Conservation (phyloP, 2,888 invertebrate genomes). For the Stramonita haemastoma region DNA sequence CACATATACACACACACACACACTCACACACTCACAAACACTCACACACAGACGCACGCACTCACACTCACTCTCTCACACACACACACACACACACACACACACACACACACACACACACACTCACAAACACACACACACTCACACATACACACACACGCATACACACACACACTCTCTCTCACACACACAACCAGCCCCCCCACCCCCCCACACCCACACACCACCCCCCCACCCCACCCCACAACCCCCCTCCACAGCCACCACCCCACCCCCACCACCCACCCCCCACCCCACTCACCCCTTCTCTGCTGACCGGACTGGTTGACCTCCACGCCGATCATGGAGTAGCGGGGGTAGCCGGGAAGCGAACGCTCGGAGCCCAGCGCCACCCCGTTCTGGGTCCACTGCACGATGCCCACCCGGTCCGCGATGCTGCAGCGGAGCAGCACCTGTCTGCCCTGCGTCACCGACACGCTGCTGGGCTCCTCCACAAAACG, state of each 20-base stretch:
- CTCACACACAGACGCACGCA: background rate
- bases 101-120: background rate
- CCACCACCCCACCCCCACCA: background rate
- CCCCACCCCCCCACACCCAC: background rate
- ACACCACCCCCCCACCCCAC: background rate
- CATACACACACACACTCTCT: background rate
- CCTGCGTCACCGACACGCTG: slow-evolving; percentile 92
- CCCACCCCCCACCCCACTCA: background rate
- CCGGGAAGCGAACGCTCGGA: slow-evolving; percentile 92
- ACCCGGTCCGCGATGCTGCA: slow-evolving; percentile 93
- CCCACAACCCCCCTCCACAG: background rate
- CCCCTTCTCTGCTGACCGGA: slow-evolving; percentile 49
- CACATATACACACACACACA: slow-evolving; percentile 21
- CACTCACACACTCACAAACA: background rate
- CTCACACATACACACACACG: background rate
- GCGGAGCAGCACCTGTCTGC: slow-evolving; percentile 91
- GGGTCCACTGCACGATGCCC: slow-evolving; percentile 97
- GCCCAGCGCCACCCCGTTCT: slow-evolving; percentile 96
- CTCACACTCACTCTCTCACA: background rate
- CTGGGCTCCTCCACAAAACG: slow-evolving; percentile 94
- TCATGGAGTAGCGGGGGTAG: slow-evolving; percentile 96
- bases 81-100: slow-evolving; percentile 15
- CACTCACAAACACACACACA: background rate
- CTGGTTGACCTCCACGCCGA: slow-evolving; percentile 83
- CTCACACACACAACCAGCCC: background rate